These are phyloP conservation scores for Arctopsyche grandis DNA, from an alignment of 1,140 invertebrate species.

Conservation along the genomic window DNA sequence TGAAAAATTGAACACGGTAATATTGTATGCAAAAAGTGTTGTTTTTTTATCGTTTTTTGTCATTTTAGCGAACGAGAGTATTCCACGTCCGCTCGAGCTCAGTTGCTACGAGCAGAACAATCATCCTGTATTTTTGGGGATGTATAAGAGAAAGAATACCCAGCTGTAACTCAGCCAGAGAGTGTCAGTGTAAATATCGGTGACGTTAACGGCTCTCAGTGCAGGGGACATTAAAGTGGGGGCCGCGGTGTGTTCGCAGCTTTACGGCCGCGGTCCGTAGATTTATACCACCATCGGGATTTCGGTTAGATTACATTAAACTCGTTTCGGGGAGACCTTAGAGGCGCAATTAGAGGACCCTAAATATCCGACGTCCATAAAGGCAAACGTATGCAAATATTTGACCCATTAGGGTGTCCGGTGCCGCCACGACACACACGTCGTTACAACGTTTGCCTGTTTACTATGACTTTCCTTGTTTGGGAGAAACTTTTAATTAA, in stretches of 20 bases:
- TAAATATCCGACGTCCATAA: conserved; percentile 21
- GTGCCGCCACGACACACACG: not conserved
- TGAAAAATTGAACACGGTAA: too few relatives aligned
- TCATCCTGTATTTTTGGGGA: not conserved
- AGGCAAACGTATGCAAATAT: conserved; percentile 51
- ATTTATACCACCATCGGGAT: conserved; percentile 25
- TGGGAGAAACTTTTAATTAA: too few relatives aligned
- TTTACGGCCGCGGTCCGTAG: conserved; percentile 21
- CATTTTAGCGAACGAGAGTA: not conserved
- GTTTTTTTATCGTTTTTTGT: too few relatives aligned
- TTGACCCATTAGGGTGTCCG: conserved; percentile 47
- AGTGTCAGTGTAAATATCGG: conserved; percentile 22
- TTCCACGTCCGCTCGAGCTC: not conserved
- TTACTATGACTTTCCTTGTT: too few relatives aligned
- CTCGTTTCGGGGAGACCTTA: conserved; percentile 24
- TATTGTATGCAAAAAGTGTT: too few relatives aligned
- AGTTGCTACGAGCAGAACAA: not conserved
- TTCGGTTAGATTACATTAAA: conserved; percentile 34
- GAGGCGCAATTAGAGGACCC: conserved; percentile 42
- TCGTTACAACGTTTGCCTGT: not conserved
- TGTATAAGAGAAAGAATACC: not conserved
- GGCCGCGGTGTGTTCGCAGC: not conserved
- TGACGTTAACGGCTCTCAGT: not conserved
- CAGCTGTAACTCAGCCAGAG: not conserved
- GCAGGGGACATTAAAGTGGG: not conserved